A percentile compares a stretch with the other conserved stretches of the same genome.
Conservation (phyloP, 2,113 vertebrate genomes). For the Cinclus cinclus region DNA sequence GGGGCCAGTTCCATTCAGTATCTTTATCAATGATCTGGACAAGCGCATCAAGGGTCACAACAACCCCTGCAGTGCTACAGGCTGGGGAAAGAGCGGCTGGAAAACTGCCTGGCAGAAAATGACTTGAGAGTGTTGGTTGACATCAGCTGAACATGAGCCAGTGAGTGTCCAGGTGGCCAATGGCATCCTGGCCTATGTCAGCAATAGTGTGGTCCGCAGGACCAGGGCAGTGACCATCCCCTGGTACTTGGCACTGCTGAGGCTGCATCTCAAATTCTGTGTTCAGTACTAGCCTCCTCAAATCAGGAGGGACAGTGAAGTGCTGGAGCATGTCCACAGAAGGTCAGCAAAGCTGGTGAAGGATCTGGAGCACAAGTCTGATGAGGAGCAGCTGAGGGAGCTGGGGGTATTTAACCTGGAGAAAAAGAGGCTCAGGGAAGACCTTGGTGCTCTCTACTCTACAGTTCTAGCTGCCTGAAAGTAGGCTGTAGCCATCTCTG, state of each 20-base stretch:
- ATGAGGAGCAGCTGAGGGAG: background rate
- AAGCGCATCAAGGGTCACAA: background rate
- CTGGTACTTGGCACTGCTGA: rapidly evolving
- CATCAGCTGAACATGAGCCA: background rate
- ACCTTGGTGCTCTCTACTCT: background rate
- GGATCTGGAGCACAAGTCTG: background rate
- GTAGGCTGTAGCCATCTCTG: background rate
- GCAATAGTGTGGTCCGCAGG: background rate
- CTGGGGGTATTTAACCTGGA: background rate
- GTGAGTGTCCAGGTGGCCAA: rapidly evolving
- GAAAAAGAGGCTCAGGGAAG: background rate
- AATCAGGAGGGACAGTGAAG: background rate
- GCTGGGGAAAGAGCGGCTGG: background rate
- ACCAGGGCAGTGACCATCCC: background rate
- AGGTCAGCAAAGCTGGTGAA: background rate
- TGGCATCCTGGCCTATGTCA: background rate
- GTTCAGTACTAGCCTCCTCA: background rate
- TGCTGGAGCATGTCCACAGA: background rate
- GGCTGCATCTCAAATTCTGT: background rate
- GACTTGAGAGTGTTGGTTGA: rapidly evolving
- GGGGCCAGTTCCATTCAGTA: background rate
- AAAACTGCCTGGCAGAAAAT: background rate
- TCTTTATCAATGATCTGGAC: background rate
- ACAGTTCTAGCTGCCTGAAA: background rate
- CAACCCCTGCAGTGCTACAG: background rate